A percentile compares a stretch with the other conserved stretches of the same genome.
Evolutionary conservation across 2,888 invertebrate species (phyloP).

Genomic region (Melanostoma scalare): DNA sequence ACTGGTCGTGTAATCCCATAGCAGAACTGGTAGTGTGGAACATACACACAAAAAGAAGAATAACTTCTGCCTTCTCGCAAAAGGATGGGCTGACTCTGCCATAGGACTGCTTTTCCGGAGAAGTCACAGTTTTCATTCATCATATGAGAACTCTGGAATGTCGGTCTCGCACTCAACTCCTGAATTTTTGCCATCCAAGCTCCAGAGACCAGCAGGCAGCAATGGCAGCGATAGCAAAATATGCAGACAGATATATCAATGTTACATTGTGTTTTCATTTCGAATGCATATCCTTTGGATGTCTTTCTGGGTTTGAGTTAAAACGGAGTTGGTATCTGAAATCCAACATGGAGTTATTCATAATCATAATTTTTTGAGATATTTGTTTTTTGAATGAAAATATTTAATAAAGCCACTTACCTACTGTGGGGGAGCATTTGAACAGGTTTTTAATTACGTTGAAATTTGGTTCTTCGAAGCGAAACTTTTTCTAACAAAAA

Average conservation of each 20-base stretch:
- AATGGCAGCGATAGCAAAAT: conserved; percentile 19
- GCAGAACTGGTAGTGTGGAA: neutral
- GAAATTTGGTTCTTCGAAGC: too few relatives aligned
- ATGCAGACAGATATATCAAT: conserved; percentile 60
- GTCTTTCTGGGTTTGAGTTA: conserved; percentile 9
- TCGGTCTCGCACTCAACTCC: conserved; percentile 31
- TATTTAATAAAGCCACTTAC: too few relatives aligned
- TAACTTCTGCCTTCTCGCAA: conserved; percentile 16
- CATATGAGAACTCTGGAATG: conserved; percentile 52
- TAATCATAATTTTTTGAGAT: conserved; percentile 11
- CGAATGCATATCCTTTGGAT: conserved; percentile 29
- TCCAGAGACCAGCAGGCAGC: conserved; percentile 19
- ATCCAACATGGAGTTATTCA: conserved; percentile 48
- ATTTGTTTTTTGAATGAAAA: neutral
- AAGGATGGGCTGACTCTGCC: conserved; percentile 31
- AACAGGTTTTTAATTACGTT: too few relatives aligned
- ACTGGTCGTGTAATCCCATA: conserved; percentile 25
- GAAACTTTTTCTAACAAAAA: too few relatives aligned
- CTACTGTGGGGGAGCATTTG: too few relatives aligned
- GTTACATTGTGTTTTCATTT: conserved; percentile 24
- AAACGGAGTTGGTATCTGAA: conserved; percentile 11
- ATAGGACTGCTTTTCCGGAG: conserved; percentile 50
- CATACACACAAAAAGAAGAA: conserved; percentile 1
- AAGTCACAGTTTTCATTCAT: conserved; percentile 61
- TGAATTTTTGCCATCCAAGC: conserved; percentile 43